A percentile compares a stretch with the other conserved stretches of the same genome.
phyloP scores from a whole-genome alignment of 23 tunicate genomes.

The Ascidia mentula region DNA sequence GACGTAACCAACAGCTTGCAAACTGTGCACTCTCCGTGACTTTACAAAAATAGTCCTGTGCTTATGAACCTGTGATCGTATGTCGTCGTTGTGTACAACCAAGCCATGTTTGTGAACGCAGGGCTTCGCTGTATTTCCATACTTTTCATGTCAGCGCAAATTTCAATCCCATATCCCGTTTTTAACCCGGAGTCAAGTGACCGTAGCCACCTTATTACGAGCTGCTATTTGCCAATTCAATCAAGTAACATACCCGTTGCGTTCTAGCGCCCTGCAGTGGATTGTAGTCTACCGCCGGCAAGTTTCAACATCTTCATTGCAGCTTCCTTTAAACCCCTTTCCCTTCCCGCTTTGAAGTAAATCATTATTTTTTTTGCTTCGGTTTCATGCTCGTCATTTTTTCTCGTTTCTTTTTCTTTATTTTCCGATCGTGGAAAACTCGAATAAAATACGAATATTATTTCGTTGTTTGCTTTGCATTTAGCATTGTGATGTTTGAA shows the following conservation, averaged over 20 bases:
- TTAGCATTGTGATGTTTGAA: no score
- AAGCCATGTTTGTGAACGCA: background rate
- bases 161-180: background rate
- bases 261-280: background rate
- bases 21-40: no score
- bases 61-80: background rate
- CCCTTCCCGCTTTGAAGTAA: background rate
- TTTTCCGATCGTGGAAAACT: no score
- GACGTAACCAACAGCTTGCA: no score
- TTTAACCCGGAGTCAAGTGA: background rate
- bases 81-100: background rate
- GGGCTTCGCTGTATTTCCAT: no score
- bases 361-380: background rate
- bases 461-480: no score
- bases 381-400: no score
- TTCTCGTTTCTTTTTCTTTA: background rate
- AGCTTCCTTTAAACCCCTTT: background rate
- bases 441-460: no score
- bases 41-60: no score
- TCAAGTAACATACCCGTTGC: slow-evolving; percentile 1
- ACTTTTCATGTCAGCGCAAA: background rate
- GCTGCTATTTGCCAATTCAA: slow-evolving; percentile 1
- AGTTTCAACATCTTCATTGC: no score
- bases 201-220: background rate
- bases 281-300: background rate